Base-by-base conservation (phyloP, 1,140 invertebrate species). In the Brachionus calyciflorus region DNA sequence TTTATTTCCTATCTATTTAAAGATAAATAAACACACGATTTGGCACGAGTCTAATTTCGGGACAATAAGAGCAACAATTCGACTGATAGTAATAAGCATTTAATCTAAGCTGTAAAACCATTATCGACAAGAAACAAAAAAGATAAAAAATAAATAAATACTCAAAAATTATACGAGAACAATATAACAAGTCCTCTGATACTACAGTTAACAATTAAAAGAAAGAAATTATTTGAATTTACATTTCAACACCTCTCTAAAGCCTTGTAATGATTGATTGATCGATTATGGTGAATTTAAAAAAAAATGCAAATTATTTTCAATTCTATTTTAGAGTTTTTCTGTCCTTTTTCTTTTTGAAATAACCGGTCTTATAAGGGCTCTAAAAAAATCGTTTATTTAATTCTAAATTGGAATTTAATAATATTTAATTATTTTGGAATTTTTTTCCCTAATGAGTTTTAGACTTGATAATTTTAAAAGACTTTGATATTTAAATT, bases 191-290 rank as follows among this genome's bases (percentile, higher is more conserved):
- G 33, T 60, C 55, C 55, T 37, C 55, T 60, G n/a, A n/a, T n/a
- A n/a, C n/a, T n/a, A n/a, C n/a, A n/a, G n/a, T n/a, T n/a, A n/a
- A n/a, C n/a, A n/a, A n/a, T n/a, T n/a, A n/a, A n/a, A n/a, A n/a
- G n/a, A n/a, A n/a, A n/a, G n/a, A n/a, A n/a, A n/a, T 60, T 60
- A 17, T 60, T 60, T 60, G 55, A 60, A 60, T 60, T 60, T 60
- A 37, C 55, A 60, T 33, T 37, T 60, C 55, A 60, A 60, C 55
- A 60, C 55, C 55, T 60, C 37, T 60, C 4, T 37, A 37, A 60
- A 17, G 30, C 30, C 55, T 33, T 37, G 53, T 57, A 57, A 28
- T n/a, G 53, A 57, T 57, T 57, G 14, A 57, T 57, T 28, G 26
- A 57, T 60, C 17, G n/a, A n/a, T n/a, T n/a, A n/a, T n/a, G n/a